Evolutionary conservation across 2,797 vertebrate genomes (phyloP).

Genomic region (Coccyzus lansbergi): DNA sequence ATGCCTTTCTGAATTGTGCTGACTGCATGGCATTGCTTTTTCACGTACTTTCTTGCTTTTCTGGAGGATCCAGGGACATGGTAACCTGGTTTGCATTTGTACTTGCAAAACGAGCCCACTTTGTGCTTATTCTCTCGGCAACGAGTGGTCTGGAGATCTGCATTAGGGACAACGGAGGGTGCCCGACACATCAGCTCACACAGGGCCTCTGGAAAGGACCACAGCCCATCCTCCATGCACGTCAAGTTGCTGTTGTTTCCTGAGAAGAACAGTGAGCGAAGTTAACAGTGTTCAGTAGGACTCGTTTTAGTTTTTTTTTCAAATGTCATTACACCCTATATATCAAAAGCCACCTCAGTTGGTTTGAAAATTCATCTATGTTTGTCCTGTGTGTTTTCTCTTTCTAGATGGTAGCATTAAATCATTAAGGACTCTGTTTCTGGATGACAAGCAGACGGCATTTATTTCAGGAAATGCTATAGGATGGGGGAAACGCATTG

Average conservation of each 20-base stretch:
- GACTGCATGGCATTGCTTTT: not conserved
- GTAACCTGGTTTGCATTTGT: conserved; percentile 95
- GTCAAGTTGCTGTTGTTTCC: conserved; percentile 92
- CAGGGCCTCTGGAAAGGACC: conserved; percentile 97
- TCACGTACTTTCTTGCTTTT: conserved; percentile 82
- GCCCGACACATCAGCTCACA: conserved; percentile 94
- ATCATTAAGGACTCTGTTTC: conserved; percentile 24
- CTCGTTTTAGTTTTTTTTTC: not conserved
- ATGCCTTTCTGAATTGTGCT: not conserved
- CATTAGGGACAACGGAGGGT: conserved; percentile 88
- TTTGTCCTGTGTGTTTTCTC: not conserved
- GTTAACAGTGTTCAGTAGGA: not conserved
- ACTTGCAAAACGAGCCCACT: conserved; percentile 97
- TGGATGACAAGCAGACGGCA: conserved; percentile 7
- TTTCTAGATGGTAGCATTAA: not conserved
- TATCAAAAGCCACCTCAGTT: not conserved
- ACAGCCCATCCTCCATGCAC: conserved; percentile 95
- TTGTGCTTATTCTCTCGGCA: conserved; percentile 92
- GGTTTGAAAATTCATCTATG: not conserved
- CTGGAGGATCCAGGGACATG: conserved; percentile 86
- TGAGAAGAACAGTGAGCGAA: conserved; percentile 53
- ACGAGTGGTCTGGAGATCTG: conserved; percentile 89
- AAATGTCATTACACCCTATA: not conserved
- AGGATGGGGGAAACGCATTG: conserved; percentile 3
- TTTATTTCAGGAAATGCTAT: conserved; percentile 52